Conservation (phyloP, 2,113 vertebrate genomes). For the Tragelaphus strepsiceros region DNA sequence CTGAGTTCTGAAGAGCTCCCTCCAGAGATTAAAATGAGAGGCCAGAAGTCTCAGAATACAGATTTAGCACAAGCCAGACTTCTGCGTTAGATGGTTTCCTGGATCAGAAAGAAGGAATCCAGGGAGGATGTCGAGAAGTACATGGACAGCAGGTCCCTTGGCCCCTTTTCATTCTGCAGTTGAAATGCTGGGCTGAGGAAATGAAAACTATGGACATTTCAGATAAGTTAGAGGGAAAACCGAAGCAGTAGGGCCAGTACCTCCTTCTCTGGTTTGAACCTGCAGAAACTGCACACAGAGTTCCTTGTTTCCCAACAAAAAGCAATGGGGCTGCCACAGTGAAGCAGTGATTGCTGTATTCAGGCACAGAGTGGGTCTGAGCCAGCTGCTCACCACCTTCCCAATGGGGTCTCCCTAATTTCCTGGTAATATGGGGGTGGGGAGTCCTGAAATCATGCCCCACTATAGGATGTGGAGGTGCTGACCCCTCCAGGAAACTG, state of each 20-base stretch:
- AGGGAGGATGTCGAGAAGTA: neutral
- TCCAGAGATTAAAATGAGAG: neutral
- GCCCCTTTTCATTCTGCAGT: neutral
- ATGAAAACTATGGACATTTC: neutral
- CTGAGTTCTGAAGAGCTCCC: neutral
- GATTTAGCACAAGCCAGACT: neutral
- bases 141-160: neutral
- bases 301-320: neutral
- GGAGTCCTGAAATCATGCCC: neutral
- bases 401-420: too few species aligned
- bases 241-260: neutral
- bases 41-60: neutral
- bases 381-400: neutral
- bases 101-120: neutral
- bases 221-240: neutral
- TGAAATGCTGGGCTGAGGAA: neutral
- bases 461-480: neutral
- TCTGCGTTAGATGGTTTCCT: neutral
- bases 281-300: neutral
- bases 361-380: neutral
- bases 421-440: fast-evolving
- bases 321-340: neutral
- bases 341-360: neutral
- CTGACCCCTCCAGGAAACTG: neutral
- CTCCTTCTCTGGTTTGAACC: neutral